Conservation (phyloP, 2,113 vertebrate species). For the Chauna torquata region DNA sequence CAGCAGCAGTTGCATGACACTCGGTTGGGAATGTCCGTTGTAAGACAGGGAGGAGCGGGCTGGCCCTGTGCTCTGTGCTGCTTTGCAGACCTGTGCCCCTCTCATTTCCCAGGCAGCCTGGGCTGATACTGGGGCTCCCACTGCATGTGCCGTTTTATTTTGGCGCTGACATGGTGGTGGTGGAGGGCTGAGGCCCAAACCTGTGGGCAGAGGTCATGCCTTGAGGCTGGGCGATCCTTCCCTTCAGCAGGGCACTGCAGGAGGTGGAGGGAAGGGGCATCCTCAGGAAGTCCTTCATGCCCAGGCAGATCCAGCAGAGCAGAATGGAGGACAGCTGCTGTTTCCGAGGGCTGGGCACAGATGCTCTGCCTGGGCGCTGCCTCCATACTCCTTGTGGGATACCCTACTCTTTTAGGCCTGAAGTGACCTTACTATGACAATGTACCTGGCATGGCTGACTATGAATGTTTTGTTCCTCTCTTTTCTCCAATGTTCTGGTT, state of each 20-base stretch:
- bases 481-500: slow-evolving; percentile 10
- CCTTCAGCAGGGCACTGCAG: not conserved
- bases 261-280: not conserved
- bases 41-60: not conserved
- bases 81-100: not conserved
- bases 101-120: not conserved
- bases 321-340: not conserved
- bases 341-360: not conserved
- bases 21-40: accelerated
- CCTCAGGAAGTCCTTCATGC: not conserved
- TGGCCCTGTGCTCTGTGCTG: not conserved
- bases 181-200: not conserved
- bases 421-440: slow-evolving; percentile 67
- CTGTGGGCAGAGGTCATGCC: not conserved
- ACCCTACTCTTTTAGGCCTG: slow-evolving; percentile 25
- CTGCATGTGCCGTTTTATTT: not conserved
- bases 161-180: not conserved
- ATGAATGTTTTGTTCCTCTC: slow-evolving; percentile 49
- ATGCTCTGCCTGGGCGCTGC: not conserved
- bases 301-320: not conserved
- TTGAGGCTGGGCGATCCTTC: not conserved
- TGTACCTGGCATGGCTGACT: slow-evolving; percentile 4
- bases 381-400: not conserved
- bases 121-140: not conserved
- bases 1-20: not conserved